A percentile compares a stretch with the other conserved stretches of the same genome.
Conservation (phyloP, 2,888 invertebrate genomes). For the Crematogaster levior region DNA sequence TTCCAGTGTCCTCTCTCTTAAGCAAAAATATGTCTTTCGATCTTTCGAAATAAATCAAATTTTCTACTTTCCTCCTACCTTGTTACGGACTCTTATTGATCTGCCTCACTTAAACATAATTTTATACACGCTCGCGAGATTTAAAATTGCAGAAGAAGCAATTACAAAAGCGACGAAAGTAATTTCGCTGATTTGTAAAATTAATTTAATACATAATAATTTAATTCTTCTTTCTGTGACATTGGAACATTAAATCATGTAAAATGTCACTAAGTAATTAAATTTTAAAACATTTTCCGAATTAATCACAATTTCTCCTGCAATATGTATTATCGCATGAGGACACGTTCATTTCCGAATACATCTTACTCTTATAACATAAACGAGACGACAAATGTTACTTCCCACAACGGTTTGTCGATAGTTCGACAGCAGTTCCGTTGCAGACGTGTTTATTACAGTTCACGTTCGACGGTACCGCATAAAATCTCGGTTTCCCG, state of each 20-base stretch:
- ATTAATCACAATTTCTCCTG: background rate
- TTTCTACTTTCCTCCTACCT: background rate
- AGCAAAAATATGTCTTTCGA: background rate
- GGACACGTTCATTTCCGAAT: background rate
- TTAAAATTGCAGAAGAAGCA: background rate
- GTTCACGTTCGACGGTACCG: conserved; percentile 20
- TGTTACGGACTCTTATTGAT: too few species aligned
- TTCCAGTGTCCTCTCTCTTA: conserved; percentile 3
- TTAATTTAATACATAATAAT: background rate
- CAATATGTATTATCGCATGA: background rate
- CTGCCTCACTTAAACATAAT: background rate
- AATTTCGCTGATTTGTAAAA: background rate
- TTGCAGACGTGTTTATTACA: conserved; percentile 53
- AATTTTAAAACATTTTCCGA: background rate
- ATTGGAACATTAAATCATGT: background rate
- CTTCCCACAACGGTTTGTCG: conserved; percentile 47
- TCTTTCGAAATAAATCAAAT: background rate
- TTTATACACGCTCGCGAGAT: background rate
- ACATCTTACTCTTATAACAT: background rate
- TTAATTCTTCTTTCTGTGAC: background rate
- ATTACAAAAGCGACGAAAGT: background rate
- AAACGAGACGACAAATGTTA: conserved; percentile 30
- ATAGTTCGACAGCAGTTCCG: conserved; percentile 44
- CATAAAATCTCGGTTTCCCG: conserved; percentile 13
- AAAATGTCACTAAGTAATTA: background rate